phyloP scores from a whole-genome alignment of 2,797 vertebrate genomes.

The Spheniscus humboldti region DNA sequence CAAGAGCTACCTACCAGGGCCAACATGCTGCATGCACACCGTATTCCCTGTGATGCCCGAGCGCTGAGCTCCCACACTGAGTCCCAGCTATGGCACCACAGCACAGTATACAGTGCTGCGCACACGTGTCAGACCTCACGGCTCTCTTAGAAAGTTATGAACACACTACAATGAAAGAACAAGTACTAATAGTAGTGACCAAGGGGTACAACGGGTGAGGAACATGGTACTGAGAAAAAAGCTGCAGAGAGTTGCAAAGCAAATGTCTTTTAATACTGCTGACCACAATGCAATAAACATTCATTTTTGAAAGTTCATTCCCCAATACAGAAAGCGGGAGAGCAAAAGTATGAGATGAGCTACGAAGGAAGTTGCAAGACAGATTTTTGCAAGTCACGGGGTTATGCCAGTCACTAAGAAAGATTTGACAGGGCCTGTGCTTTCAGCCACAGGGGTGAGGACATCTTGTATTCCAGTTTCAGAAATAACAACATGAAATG shows the following conservation, averaged over 20 bases:
- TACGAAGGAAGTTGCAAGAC: neutral
- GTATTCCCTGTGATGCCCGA: fast-evolving
- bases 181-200: neutral
- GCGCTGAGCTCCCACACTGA: neutral
- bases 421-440: neutral
- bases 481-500: neutral
- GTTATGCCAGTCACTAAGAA: neutral
- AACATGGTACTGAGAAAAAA: neutral
- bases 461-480: neutral
- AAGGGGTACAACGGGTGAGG: neutral
- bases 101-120: neutral
- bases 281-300: neutral
- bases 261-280: neutral
- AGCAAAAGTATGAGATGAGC: neutral
- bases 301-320: neutral
- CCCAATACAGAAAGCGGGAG: neutral
- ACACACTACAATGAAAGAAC: fast-evolving
- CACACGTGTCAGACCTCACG: fast-evolving
- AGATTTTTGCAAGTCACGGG: neutral
- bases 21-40: fast-evolving
- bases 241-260: neutral
- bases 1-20: neutral
- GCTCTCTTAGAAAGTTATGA: neutral
- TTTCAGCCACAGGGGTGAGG: neutral
- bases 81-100: neutral